A percentile compares a stretch with the other conserved stretches of the same genome.
phyloP scores from a whole-genome alignment of 2,888 invertebrate species.

The Bellardia pandia region DNA sequence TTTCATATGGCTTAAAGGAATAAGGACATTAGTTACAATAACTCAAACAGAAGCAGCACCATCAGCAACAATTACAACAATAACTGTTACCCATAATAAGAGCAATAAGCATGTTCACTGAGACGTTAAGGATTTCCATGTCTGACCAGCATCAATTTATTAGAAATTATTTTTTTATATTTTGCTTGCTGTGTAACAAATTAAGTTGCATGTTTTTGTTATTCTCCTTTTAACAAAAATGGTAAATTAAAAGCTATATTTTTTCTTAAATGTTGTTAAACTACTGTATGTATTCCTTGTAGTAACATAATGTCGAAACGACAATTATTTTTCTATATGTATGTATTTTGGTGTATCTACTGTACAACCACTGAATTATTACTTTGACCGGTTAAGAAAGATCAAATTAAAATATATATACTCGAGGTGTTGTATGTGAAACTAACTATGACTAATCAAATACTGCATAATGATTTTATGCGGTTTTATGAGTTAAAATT shows the following conservation, averaged over 20 bases:
- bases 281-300: conserved; percentile 21
- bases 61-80: conserved; percentile 31
- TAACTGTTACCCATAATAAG: conserved; percentile 54
- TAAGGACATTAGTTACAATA: conserved; percentile 48
- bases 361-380: no score
- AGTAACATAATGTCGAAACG: conserved; percentile 39
- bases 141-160: conserved; percentile 74
- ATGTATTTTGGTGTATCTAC: neutral
- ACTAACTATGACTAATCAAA: no score
- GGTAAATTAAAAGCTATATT: conserved; percentile 19
- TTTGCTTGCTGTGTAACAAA: conserved; percentile 34
- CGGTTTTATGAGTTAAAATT: no score
- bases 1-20: conserved; percentile 20
- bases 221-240: conserved; percentile 7
- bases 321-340: neutral
- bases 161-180: conserved; percentile 56
- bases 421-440: no score
- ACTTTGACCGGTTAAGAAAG: no score
- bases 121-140: conserved; percentile 74
- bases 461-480: no score
- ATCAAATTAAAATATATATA: no score
- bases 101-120: conserved; percentile 71
- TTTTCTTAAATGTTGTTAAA: conserved; percentile 5
- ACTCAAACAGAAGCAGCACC: conserved; percentile 7
- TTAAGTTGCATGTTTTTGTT: conserved; percentile 42